A percentile compares a stretch with the other conserved stretches of the same genome.
phyloP scores from a whole-genome alignment of 2,888 invertebrate genomes.

The Metallyticus violacea region DNA sequence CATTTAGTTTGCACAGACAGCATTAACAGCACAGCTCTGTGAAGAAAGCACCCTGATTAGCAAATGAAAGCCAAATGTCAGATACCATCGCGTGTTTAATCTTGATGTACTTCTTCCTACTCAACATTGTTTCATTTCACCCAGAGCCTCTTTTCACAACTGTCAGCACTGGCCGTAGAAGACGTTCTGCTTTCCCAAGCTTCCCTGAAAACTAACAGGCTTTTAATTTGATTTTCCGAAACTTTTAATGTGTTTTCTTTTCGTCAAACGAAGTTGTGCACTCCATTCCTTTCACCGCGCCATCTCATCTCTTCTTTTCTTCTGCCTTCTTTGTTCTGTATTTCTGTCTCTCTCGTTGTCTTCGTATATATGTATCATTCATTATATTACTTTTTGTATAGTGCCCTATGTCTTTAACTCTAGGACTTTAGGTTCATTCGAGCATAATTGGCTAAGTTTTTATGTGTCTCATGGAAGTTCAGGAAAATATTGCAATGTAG shows the following conservation, averaged over 20 bases:
- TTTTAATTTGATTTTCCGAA: neutral
- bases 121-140: too few species aligned
- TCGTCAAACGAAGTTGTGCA: neutral
- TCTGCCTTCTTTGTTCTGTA: neutral
- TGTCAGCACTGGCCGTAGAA: neutral
- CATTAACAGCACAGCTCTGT: neutral
- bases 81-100: neutral
- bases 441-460: neutral
- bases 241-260: neutral
- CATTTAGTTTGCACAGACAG: neutral
- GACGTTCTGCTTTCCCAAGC: neutral
- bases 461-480: neutral
- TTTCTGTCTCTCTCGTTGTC: too few species aligned
- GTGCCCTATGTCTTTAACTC: neutral
- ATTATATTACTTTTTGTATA: neutral
- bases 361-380: neutral
- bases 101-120: neutral
- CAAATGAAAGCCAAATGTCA: neutral
- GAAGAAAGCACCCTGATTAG: too few species aligned
- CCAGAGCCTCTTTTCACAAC: neutral
- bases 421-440: neutral
- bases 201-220: neutral
- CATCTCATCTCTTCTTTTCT: neutral
- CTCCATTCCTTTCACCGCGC: neutral
- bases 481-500: neutral